Conservation (phyloP, 2,113 vertebrate species). For the Cyanistes caeruleus region DNA sequence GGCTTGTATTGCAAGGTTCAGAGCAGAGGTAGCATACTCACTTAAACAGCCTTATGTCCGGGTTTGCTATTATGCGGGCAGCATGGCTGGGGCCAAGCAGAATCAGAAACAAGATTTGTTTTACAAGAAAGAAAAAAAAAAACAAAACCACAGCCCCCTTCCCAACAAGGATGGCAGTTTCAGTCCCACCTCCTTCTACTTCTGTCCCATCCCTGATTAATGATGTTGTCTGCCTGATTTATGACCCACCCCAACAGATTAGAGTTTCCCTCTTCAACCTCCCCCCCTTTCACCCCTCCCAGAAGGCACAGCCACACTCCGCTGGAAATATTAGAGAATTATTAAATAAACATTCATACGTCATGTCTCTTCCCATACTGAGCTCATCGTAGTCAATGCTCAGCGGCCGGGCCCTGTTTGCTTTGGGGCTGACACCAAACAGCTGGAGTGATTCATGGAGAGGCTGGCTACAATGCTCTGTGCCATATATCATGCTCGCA, state of each 20-base stretch:
- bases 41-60: slow-evolving; percentile 15
- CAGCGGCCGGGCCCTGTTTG: slow-evolving; percentile 77
- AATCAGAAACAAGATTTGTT: slow-evolving; percentile 67
- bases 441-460: slow-evolving; percentile 91
- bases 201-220: slow-evolving; percentile 86
- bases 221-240: slow-evolving; percentile 90
- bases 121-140: background rate
- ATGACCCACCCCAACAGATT: slow-evolving; percentile 85
- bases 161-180: slow-evolving; percentile 52
- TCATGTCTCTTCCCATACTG: slow-evolving; percentile 84
- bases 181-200: slow-evolving; percentile 77
- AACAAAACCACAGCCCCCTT: slow-evolving; percentile 33
- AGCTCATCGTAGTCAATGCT: slow-evolving; percentile 82
- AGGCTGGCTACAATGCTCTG: slow-evolving; percentile 83
- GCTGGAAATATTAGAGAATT: slow-evolving; percentile 87
- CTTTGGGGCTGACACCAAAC: slow-evolving; percentile 87
- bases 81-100: background rate
- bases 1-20: slow-evolving; percentile 45
- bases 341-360: slow-evolving; percentile 92
- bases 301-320: slow-evolving; percentile 73
- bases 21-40: slow-evolving; percentile 16
- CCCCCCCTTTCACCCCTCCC: slow-evolving; percentile 34
- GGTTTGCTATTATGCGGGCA: slow-evolving; percentile 39
- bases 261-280: slow-evolving; percentile 80
- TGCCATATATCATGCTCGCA: slow-evolving; percentile 85